A percentile compares a stretch with the other conserved stretches of the same genome.
These are phyloP conservation scores for Coptodon rendalli DNA, from an alignment of 2,113 vertebrate genomes.

Conservation along the genomic window DNA sequence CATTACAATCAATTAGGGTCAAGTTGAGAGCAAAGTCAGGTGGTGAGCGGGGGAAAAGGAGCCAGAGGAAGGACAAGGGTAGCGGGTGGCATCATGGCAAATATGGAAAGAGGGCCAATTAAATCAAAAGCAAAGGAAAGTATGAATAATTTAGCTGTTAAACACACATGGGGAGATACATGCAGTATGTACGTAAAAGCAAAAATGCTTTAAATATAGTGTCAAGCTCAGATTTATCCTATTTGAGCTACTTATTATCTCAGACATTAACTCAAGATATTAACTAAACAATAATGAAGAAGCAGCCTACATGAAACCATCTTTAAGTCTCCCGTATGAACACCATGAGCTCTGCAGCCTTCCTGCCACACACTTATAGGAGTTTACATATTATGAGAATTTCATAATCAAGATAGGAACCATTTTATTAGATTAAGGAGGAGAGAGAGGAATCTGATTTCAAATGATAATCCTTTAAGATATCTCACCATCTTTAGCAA, in stretches of 20 bases:
- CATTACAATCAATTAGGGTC: conserved; percentile 71
- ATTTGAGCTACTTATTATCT: conserved; percentile 20
- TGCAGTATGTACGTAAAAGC: conserved; percentile 1
- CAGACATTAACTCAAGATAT: conserved; percentile 14
- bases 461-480: not conserved
- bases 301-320: not conserved
- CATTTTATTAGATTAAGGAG: not conserved
- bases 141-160: conserved; percentile 64
- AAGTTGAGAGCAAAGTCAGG: conserved; percentile 43
- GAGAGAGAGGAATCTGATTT: not conserved
- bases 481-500: not conserved
- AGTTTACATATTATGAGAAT: not conserved
- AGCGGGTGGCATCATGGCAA: conserved; percentile 53
- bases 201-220: conserved; percentile 9
- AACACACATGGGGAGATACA: conserved; percentile 41
- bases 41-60: not conserved
- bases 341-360: not conserved
- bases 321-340: not conserved
- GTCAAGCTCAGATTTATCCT: conserved; percentile 34
- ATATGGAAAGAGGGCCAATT: conserved; percentile 64
- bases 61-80: conserved; percentile 12
- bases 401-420: not conserved
- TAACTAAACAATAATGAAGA: conserved; percentile 28
- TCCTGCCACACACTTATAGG: not conserved
- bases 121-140: conserved; percentile 52